Conservation (phyloP, 2,113 vertebrate species). For the Oncorhynchus masou region DNA sequence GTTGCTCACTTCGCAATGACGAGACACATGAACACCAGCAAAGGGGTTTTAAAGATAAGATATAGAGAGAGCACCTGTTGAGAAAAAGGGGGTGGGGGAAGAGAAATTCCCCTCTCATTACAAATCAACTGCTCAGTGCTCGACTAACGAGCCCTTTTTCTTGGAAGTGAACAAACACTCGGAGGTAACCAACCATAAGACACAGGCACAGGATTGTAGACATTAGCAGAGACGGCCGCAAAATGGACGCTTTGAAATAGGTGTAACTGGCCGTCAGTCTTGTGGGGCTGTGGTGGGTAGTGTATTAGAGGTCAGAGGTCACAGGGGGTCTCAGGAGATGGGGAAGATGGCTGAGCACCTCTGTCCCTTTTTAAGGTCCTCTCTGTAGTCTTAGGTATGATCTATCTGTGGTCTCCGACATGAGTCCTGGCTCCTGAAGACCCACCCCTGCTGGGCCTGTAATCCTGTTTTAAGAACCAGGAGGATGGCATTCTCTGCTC, state of each 20-base stretch:
- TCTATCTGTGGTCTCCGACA: conserved; percentile 41
- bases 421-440: conserved; percentile 40
- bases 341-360: conserved; percentile 16
- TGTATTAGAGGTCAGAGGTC: conserved; percentile 33
- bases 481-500: conserved; percentile 54
- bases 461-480: conserved; percentile 68
- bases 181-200: conserved; percentile 15
- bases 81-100: background rate
- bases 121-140: conserved; percentile 54
- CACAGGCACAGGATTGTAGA: conserved; percentile 11
- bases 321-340: conserved; percentile 34
- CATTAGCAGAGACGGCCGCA: conserved; percentile 3
- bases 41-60: conserved; percentile 37
- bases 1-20: conserved; percentile 42
- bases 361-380: conserved; percentile 28
- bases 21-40: conserved; percentile 50
- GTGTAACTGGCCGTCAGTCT: background rate
- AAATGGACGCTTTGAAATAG: background rate
- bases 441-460: conserved; percentile 50
- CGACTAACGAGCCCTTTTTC: conserved; percentile 51
- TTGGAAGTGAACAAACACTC: conserved; percentile 48
- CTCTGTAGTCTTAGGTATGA: background rate
- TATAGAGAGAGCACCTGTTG: conserved; percentile 15
- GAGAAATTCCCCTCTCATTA: conserved; percentile 60
- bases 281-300: conserved; percentile 3